Conservation (phyloP, 2,888 invertebrate species). For the Hirtodrosophila confusa region DNA sequence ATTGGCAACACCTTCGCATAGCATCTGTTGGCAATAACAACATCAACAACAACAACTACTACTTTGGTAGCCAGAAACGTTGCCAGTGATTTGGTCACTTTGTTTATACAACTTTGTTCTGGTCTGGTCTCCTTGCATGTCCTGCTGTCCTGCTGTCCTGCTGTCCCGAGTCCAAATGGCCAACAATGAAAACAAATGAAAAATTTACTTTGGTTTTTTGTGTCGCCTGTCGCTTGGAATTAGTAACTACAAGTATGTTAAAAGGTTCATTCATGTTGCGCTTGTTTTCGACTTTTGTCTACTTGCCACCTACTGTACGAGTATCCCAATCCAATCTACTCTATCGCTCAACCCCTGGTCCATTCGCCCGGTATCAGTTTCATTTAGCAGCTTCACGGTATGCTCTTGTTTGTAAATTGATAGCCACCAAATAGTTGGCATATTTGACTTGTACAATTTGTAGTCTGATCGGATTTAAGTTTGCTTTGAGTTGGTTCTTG, state of each 20-base stretch:
- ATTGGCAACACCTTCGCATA: slow-evolving; percentile 71
- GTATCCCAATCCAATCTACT: background rate
- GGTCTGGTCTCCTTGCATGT: slow-evolving; percentile 38
- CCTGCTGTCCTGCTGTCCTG: slow-evolving; percentile 12
- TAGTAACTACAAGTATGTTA: slow-evolving; percentile 81
- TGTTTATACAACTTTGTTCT: slow-evolving; percentile 75
- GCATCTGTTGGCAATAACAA: slow-evolving; percentile 53
- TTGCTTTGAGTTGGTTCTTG: slow-evolving; percentile 13
- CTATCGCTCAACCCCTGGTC: background rate
- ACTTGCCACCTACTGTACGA: slow-evolving; percentile 53
- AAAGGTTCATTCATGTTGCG: slow-evolving; percentile 80
- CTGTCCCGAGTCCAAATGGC: slow-evolving; percentile 28
- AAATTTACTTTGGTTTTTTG: slow-evolving; percentile 66
- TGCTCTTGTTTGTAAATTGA: slow-evolving; percentile 72
- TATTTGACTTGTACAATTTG: slow-evolving; percentile 63
- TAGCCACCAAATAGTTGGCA: slow-evolving; percentile 71
- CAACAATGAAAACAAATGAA: slow-evolving; percentile 74
- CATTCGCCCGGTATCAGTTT: slow-evolving; percentile 72
- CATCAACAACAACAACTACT: slow-evolving; percentile 45
- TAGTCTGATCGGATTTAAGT: slow-evolving; percentile 35
- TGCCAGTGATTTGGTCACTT: slow-evolving; percentile 70
- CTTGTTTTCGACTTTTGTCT: slow-evolving; percentile 76
- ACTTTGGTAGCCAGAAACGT: slow-evolving; percentile 59
- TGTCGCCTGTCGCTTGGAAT: slow-evolving; percentile 79
- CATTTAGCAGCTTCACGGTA: slow-evolving; percentile 80